These are phyloP conservation scores for Noctua fimbriata DNA, from an alignment of 2,888 invertebrate species.

Conservation along the genomic window DNA sequence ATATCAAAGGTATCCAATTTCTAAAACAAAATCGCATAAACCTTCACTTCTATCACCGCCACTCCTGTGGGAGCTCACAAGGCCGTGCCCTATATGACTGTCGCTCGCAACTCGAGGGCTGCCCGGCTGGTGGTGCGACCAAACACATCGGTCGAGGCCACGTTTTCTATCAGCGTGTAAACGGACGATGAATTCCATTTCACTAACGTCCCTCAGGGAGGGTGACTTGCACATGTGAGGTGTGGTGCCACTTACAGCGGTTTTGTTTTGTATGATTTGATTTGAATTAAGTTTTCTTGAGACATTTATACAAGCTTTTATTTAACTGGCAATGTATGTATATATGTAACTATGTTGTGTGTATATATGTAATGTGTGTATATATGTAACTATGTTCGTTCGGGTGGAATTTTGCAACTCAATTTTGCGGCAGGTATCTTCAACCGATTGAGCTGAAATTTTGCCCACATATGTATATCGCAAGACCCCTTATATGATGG, in stretches of 20 bases:
- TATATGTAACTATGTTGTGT: too few relatives aligned
- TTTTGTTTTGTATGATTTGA: too few relatives aligned
- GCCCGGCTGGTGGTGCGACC: not conserved
- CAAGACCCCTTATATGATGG: too few relatives aligned
- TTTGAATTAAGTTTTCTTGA: not conserved
- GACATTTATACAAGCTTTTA: too few relatives aligned
- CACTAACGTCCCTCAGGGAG: conserved; percentile 31
- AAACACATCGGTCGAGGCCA: conserved; percentile 23
- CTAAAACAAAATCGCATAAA: not conserved
- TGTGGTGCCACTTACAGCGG: conserved; percentile 26
- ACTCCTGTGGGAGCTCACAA: not conserved
- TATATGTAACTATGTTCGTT: too few relatives aligned
- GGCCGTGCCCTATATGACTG: not conserved
- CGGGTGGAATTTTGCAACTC: too few relatives aligned
- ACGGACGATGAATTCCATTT: conserved; percentile 51
- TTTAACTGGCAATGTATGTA: too few relatives aligned
- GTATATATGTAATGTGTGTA: too few relatives aligned
- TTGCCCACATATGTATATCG: too few relatives aligned
- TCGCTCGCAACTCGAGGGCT: not conserved
- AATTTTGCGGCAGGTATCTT: too few relatives aligned
- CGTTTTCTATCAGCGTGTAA: conserved; percentile 55
- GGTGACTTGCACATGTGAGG: conserved; percentile 33
- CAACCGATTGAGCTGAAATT: too few relatives aligned
- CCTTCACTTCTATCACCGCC: not conserved
- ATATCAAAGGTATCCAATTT: not conserved